Evolutionary conservation across 2,797 vertebrate species (phyloP).

Genomic region (Cynodonichthys magdalenae): DNA sequence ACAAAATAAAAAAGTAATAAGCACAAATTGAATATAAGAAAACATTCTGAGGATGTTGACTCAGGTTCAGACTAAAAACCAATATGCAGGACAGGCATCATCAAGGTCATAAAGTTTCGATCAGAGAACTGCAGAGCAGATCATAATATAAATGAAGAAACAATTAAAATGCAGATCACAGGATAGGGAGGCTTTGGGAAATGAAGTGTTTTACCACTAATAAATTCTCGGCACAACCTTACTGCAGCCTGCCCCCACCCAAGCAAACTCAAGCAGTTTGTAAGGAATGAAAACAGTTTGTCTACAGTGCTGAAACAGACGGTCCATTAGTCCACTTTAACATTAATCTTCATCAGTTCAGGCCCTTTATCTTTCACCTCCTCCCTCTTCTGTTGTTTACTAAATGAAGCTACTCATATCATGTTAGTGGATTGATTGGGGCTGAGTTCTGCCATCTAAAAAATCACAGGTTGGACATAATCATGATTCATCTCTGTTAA

Average conservation of each 20-base stretch:
- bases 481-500: conserved; percentile 63
- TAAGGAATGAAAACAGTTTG: conserved; percentile 60
- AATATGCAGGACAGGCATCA: conserved; percentile 8
- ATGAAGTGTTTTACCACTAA: conserved; percentile 59
- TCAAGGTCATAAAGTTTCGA: conserved; percentile 51
- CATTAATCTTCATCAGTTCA: conserved; percentile 69
- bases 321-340: conserved; percentile 69
- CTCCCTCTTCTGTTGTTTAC: conserved; percentile 51
- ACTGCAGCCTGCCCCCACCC: conserved; percentile 43
- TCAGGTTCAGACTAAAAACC: conserved; percentile 2
- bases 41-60: neutral
- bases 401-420: conserved; percentile 64
- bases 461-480: conserved; percentile 50
- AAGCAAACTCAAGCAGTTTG: conserved; percentile 40
- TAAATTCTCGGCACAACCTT: conserved; percentile 55
- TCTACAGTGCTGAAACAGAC: conserved; percentile 57
- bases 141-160: conserved; percentile 52
- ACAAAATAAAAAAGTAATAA: neutral
- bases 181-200: conserved; percentile 53
- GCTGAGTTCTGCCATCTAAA: conserved; percentile 56
- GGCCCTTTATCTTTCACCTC: conserved; percentile 25
- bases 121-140: conserved; percentile 37
- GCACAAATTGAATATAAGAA: neutral
- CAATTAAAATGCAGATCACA: conserved; percentile 68
- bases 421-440: conserved; percentile 65